Evolutionary conservation across 2,113 vertebrate species (phyloP).

Genomic region (Falcunculus frontatus): DNA sequence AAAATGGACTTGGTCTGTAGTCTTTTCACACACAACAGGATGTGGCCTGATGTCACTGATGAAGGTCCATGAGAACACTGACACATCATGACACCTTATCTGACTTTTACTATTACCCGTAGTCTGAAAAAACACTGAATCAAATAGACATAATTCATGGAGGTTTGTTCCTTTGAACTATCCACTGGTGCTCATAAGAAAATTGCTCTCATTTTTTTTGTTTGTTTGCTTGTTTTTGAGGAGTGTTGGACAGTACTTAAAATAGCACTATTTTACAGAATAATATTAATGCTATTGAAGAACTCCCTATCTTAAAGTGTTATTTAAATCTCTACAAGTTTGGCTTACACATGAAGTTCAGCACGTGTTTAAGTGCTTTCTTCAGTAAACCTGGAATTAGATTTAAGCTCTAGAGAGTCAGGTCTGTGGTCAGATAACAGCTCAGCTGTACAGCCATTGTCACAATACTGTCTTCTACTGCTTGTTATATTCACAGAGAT

Average conservation of each 20-base stretch:
- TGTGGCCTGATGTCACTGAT: not conserved
- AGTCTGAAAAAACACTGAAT: not conserved
- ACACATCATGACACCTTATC: not conserved
- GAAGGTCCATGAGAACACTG: not conserved
- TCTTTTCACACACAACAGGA: not conserved
- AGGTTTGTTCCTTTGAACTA: not conserved
- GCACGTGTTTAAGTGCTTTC: not conserved
- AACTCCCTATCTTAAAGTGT: not conserved
- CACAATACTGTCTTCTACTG: not conserved
- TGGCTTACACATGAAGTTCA: not conserved
- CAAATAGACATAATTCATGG: not conserved
- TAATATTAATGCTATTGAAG: not conserved
- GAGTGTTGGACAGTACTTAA: not conserved
- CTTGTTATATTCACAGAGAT: constrained; percentile 69
- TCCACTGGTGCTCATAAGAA: not conserved
- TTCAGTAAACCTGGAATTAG: not conserved
- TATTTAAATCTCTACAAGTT: not conserved
- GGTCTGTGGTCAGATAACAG: not conserved
- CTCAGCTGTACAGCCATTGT: not conserved
- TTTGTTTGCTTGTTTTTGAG: not conserved
- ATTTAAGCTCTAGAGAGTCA: not conserved
- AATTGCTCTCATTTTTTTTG: not conserved
- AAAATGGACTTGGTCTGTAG: not conserved
- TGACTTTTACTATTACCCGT: not conserved
- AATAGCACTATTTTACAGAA: not conserved